Evolutionary conservation across 2,797 vertebrate species (phyloP).

Genomic region (Delichon dasypus): DNA sequence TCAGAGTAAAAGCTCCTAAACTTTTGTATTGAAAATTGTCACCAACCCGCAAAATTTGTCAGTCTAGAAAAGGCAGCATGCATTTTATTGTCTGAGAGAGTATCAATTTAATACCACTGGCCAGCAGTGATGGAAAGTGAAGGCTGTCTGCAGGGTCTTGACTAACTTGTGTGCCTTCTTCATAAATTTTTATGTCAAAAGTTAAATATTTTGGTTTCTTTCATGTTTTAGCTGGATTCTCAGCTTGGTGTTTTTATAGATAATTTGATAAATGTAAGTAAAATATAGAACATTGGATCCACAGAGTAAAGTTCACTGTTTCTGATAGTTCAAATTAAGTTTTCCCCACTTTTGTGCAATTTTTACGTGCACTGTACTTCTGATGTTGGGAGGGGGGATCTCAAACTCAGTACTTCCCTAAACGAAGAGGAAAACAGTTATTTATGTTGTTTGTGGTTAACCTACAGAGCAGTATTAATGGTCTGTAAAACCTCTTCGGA

Average conservation of each 20-base stretch:
- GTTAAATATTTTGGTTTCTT: background rate
- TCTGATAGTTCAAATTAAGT: background rate
- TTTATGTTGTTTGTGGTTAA: constrained; percentile 40
- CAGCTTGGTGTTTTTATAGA: background rate
- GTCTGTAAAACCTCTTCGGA: background rate
- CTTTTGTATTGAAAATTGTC: background rate
- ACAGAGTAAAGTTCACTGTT: background rate
- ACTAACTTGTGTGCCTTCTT: background rate
- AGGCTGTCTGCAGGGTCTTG: background rate
- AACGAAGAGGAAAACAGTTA: background rate
- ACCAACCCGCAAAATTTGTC: background rate
- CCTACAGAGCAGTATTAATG: background rate
- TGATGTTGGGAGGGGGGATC: background rate
- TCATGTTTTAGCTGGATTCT: background rate
- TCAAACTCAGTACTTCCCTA: constrained; percentile 9
- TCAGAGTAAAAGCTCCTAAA: background rate
- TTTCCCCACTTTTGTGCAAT: background rate
- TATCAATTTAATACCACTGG: background rate
- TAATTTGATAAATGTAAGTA: background rate
- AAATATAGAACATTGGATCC: background rate
- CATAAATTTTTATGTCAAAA: background rate
- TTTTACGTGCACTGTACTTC: background rate
- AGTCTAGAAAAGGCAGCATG: background rate
- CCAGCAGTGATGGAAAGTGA: background rate
- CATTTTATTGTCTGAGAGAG: background rate